A percentile compares a stretch with the other conserved stretches of the same genome.
phyloP scores from a whole-genome alignment of 92 coral and sea anemone species.

The Palythoa grandis region DNA sequence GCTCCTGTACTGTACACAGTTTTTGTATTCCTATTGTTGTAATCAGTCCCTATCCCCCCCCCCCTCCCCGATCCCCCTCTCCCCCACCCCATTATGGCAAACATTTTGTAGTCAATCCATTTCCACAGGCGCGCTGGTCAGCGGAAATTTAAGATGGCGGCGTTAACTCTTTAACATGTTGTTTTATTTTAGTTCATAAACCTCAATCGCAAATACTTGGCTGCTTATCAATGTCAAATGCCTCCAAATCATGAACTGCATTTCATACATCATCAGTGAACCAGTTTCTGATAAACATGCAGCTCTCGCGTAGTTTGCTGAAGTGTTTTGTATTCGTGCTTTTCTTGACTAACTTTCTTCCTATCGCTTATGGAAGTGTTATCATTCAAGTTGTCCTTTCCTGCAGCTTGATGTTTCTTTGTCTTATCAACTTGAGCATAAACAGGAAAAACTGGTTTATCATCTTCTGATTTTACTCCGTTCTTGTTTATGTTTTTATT shows the following conservation, averaged over 20 bases:
- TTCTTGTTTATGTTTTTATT: not conserved
- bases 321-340: constrained; percentile 8
- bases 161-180: no score
- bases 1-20: no score
- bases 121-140: no score
- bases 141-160: no score
- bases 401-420: not conserved
- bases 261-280: not conserved
- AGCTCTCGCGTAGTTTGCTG: not conserved
- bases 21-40: no score
- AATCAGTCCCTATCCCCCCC: no score
- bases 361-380: not conserved
- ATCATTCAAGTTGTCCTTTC: not conserved
- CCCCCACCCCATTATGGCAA: no score
- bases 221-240: not conserved
- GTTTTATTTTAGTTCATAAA: not conserved
- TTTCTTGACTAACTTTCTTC: not conserved
- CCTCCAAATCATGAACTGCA: not conserved
- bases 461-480: no score
- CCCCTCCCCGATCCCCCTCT: no score
- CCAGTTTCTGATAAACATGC: constrained; percentile 34
- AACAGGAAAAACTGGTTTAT: not conserved
- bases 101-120: no score
- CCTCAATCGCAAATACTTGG: not conserved
- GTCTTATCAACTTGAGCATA: constrained; percentile 27